phyloP scores from a whole-genome alignment of 1,140 invertebrate species.

The Drosophila ironensis region DNA sequence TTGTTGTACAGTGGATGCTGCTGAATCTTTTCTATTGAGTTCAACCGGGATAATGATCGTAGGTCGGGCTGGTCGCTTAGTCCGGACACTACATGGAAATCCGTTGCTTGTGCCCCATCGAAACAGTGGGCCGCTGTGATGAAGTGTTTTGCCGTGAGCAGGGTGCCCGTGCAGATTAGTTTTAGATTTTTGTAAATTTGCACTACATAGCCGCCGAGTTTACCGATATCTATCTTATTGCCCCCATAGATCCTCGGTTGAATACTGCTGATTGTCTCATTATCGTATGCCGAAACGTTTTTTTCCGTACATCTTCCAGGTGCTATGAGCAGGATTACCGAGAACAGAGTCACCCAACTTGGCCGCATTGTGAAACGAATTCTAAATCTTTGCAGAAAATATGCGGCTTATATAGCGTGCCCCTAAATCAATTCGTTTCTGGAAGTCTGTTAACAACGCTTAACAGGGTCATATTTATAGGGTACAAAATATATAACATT shows the following conservation, averaged over 20 bases:
- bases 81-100: constrained; percentile 18
- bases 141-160: constrained; percentile 18
- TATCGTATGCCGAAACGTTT: too few relatives aligned
- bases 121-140: constrained; percentile 43
- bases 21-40: not conserved
- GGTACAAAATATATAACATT: too few relatives aligned
- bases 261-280: not conserved
- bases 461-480: too few relatives aligned
- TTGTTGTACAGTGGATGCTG: constrained; percentile 30
- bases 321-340: not conserved
- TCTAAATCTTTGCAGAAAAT: too few relatives aligned
- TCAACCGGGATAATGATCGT: not conserved
- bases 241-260: constrained; percentile 29
- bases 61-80: not conserved
- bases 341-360: too few relatives aligned
- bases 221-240: not conserved
- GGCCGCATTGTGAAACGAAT: too few relatives aligned
- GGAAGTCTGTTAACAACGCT: too few relatives aligned
- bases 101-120: not conserved
- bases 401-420: too few relatives aligned
- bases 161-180: constrained; percentile 23
- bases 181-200: constrained; percentile 5
- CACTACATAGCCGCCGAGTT: constrained; percentile 24
- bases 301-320: not conserved
- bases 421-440: too few relatives aligned